Evolutionary conservation across 2,888 invertebrate genomes (phyloP).

Genomic region (Cheiracanthium punctorium): DNA sequence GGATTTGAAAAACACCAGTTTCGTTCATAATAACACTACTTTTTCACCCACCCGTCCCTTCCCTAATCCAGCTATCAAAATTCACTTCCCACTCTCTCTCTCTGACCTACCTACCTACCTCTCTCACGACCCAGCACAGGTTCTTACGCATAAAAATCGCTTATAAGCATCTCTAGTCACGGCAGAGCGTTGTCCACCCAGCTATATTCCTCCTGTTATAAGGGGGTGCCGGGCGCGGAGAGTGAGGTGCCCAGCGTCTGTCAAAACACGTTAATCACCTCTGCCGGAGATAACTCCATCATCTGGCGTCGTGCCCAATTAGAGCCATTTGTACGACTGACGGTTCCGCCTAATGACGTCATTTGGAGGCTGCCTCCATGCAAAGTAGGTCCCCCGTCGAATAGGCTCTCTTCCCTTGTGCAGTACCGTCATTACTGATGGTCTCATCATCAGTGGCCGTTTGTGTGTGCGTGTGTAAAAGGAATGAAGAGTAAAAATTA

Average conservation of each 20-base stretch:
- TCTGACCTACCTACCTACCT: neutral
- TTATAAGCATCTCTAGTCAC: constrained; percentile 5
- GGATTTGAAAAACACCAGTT: no score
- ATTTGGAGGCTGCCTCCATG: constrained; percentile 49
- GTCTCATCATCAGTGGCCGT: constrained; percentile 20
- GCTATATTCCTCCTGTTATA: neutral
- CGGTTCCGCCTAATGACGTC: constrained; percentile 61
- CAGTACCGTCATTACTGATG: constrained; percentile 5
- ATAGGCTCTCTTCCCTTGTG: neutral
- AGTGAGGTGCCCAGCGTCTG: constrained; percentile 42
- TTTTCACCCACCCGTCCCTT: no score
- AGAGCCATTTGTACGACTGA: constrained; percentile 62
- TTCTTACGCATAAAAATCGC: neutral
- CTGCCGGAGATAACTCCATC: constrained; percentile 58
- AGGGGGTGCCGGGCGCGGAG: neutral
- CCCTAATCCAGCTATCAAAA: no score
- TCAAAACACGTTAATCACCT: constrained; percentile 64
- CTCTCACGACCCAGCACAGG: neutral
- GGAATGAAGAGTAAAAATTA: neutral
- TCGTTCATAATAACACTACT: no score
- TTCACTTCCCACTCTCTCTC: neutral
- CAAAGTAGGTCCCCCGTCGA: constrained; percentile 13
- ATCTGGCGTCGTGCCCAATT: constrained; percentile 65
- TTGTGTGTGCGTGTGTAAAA: neutral
- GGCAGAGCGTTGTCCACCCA: neutral